These are phyloP conservation scores for Megatriorchis doriae DNA, from an alignment of 2,113 vertebrate species.

Conservation along the genomic window DNA sequence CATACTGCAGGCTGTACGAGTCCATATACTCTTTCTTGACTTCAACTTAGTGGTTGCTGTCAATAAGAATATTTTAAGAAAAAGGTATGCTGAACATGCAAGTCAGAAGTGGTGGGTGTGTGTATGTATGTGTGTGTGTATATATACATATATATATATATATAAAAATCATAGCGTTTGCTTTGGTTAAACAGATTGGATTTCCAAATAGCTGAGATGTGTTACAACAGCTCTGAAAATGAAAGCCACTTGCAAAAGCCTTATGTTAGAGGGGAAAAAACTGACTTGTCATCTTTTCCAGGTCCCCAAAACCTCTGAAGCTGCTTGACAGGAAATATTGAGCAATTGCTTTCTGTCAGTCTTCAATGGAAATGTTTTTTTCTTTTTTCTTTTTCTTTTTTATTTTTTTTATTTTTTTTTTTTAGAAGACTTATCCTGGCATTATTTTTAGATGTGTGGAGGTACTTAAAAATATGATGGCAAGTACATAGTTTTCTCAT, in stretches of 20 bases:
- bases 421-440: neutral
- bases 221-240: constrained; percentile 9
- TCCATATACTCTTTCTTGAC: neutral
- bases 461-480: neutral
- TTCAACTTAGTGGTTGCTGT: neutral
- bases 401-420: neutral
- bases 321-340: neutral
- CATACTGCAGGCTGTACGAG: accelerated
- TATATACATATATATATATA: neutral
- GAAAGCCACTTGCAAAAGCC: neutral
- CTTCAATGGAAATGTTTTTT: neutral
- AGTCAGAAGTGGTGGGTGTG: neutral
- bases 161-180: neutral
- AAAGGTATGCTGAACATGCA: neutral
- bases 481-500: neutral
- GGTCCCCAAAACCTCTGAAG: neutral
- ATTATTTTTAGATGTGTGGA: neutral
- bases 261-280: neutral
- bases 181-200: neutral
- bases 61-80: neutral
- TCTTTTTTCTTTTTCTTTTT: neutral
- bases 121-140: neutral
- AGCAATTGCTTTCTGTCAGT: neutral
- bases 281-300: neutral
- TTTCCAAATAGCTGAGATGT: constrained; percentile 4